phyloP scores from a whole-genome alignment of 1,140 invertebrate genomes.

The Cecropterus lyciades region DNA sequence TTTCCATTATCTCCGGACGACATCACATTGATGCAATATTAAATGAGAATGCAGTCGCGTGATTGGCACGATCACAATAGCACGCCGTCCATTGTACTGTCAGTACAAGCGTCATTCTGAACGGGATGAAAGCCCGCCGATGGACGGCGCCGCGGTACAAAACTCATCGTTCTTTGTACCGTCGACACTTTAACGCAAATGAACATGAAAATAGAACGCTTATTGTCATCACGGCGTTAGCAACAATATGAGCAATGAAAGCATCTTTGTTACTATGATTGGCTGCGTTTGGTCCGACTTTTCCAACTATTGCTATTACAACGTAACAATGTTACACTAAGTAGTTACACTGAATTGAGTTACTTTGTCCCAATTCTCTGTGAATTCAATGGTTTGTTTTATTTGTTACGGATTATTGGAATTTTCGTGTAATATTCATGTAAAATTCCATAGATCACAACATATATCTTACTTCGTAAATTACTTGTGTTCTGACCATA shows the following conservation, averaged over 20 bases:
- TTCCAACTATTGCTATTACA: background rate
- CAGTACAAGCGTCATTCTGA: constrained; percentile 38
- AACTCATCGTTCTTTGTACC: constrained; percentile 45
- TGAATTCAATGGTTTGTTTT: too few species aligned
- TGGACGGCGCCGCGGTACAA: constrained; percentile 44
- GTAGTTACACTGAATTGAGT: too few species aligned
- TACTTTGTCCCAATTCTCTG: too few species aligned
- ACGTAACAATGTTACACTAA: too few species aligned
- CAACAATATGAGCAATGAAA: constrained; percentile 3
- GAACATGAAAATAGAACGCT: constrained; percentile 50
- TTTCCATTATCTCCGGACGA: background rate
- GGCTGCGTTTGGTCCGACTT: background rate
- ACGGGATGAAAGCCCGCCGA: constrained; percentile 40
- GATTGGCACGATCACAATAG: constrained; percentile 42
- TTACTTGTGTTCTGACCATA: too few species aligned
- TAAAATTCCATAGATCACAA: too few species aligned
- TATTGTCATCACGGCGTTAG: constrained; percentile 41
- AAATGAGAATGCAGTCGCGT: constrained; percentile 5
- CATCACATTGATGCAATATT: constrained; percentile 4
- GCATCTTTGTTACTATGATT: constrained; percentile 10
- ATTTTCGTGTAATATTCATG: too few species aligned
- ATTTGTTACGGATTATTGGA: too few species aligned
- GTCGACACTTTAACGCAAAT: constrained; percentile 52
- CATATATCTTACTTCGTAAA: too few species aligned
- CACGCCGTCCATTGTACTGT: constrained; percentile 45